A percentile compares a stretch with the other conserved stretches of the same genome.
phyloP scores from a whole-genome alignment of 2,113 vertebrate genomes.

The Sialia sialis region DNA sequence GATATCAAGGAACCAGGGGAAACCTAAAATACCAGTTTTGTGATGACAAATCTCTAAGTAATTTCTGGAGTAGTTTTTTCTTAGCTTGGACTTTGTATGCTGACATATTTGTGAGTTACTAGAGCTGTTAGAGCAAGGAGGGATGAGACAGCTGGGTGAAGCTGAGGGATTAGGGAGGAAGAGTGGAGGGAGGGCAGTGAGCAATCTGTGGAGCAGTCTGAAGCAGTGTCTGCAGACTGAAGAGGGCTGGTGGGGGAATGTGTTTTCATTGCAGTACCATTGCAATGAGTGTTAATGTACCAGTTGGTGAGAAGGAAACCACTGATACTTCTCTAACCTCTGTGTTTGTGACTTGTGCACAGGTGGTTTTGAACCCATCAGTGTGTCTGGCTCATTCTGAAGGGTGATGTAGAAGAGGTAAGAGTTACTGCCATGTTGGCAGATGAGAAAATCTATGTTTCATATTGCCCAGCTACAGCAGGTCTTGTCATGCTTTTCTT shows the following conservation, averaged over 20 bases:
- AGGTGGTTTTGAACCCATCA: background rate
- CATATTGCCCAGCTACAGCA: background rate
- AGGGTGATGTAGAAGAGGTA: background rate
- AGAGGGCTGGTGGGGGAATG: rapidly evolving
- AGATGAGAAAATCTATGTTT: background rate
- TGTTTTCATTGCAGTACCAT: background rate
- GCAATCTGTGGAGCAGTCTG: background rate
- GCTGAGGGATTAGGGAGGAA: background rate
- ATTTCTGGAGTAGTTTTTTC: background rate
- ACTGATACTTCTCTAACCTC: background rate
- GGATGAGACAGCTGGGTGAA: background rate
- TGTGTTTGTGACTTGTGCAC: background rate
- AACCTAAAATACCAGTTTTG: background rate
- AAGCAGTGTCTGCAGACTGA: rapidly evolving
- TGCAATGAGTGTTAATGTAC: rapidly evolving
- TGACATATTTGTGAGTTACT: background rate
- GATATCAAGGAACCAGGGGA: background rate
- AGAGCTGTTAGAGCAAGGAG: background rate
- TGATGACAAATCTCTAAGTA: background rate
- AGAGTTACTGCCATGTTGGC: background rate
- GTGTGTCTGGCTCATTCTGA: background rate
- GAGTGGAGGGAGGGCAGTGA: background rate
- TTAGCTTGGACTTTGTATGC: background rate
- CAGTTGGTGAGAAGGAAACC: background rate
- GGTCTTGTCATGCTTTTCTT: background rate